Evolutionary conservation across 2,888 invertebrate genomes (phyloP).

Genomic region (Drosophila tripunctata): DNA sequence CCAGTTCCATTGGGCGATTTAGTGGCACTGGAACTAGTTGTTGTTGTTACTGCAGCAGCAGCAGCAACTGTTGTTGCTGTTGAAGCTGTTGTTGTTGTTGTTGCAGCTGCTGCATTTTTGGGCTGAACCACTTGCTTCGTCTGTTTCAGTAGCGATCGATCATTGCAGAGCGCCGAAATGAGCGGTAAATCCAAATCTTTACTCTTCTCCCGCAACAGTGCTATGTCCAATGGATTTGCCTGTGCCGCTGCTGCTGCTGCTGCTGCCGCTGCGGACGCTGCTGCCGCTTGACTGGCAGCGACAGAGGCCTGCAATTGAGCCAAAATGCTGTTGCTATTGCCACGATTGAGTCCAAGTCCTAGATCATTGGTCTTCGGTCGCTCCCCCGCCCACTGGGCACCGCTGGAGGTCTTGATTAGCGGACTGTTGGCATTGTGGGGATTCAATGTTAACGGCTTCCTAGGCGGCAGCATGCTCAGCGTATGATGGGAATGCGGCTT

Average conservation of each 20-base stretch:
- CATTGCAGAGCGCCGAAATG: constrained; percentile 96
- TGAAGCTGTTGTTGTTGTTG: constrained; percentile 52
- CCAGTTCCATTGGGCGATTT: constrained; percentile 13
- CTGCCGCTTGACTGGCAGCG: constrained; percentile 51
- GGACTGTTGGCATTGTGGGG: constrained; percentile 76
- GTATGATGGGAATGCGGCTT: constrained; percentile 65
- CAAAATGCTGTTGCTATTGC: constrained; percentile 75
- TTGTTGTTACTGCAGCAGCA: constrained; percentile 55
- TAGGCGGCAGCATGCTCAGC: constrained; percentile 68
- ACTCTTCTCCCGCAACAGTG: constrained; percentile 93
- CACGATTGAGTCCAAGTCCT: constrained; percentile 59
- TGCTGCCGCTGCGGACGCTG: constrained; percentile 28
- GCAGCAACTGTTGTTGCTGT: constrained; percentile 56
- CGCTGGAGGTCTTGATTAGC: constrained; percentile 80
- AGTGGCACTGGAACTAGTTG: constrained; percentile 53
- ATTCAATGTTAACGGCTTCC: constrained; percentile 77
- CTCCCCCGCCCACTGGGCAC: constrained; percentile 82
- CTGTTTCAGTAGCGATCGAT: constrained; percentile 94
- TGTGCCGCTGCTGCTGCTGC: constrained; percentile 47
- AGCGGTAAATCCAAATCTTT: constrained; percentile 95
- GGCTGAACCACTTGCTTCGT: constrained; percentile 93
- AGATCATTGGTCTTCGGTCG: constrained; percentile 77
- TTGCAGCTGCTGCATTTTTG: constrained; percentile 61
- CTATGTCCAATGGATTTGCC: constrained; percentile 88
- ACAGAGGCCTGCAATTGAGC: constrained; percentile 81